Percentiles rank a stretch among this genome's conserved stretches.
These are phyloP conservation scores for Dysdera silvatica DNA, from an alignment of 1,140 invertebrate species.

Conservation along the genomic window DNA sequence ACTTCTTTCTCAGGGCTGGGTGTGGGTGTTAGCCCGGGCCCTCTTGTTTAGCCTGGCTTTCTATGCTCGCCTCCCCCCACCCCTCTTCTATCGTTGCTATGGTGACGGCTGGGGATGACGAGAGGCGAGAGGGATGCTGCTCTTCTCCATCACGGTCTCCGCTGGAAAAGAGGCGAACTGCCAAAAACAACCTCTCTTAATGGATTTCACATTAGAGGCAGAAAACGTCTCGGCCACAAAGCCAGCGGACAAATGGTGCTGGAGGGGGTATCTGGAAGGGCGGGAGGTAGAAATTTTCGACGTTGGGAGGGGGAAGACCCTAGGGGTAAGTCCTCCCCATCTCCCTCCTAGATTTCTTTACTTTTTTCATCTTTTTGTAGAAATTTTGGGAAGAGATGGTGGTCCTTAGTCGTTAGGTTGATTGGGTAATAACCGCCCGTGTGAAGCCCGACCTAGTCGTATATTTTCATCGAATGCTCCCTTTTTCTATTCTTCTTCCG, in stretches of 20 bases:
- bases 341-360: neutral
- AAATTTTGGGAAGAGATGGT: slow-evolving; percentile 6
- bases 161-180: slow-evolving; percentile 20
- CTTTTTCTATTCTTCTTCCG: no score
- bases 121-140: slow-evolving; percentile 12
- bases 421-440: slow-evolving; percentile 27
- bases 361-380: neutral
- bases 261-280: no score
- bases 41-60: slow-evolving; percentile 24
- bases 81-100: no score
- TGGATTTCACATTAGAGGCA: slow-evolving; percentile 31
- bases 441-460: no score
- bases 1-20: neutral
- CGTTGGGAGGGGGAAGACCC: no score
- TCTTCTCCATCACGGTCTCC: slow-evolving; percentile 23
- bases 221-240: slow-evolving; percentile 27
- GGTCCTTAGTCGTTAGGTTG: slow-evolving; percentile 19
- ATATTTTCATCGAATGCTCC: no score
- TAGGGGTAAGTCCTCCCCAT: slow-evolving; percentile 10
- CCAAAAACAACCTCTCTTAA: slow-evolving; percentile 31
- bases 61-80: no score
- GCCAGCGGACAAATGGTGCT: slow-evolving; percentile 30
- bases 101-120: slow-evolving; percentile 17
- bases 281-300: no score
- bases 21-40: neutral